Evolutionary conservation across 2,797 vertebrate genomes (phyloP), one percentile per base, ranked within the genome.

Genomic region (Babyrousa celebensis): DNA sequence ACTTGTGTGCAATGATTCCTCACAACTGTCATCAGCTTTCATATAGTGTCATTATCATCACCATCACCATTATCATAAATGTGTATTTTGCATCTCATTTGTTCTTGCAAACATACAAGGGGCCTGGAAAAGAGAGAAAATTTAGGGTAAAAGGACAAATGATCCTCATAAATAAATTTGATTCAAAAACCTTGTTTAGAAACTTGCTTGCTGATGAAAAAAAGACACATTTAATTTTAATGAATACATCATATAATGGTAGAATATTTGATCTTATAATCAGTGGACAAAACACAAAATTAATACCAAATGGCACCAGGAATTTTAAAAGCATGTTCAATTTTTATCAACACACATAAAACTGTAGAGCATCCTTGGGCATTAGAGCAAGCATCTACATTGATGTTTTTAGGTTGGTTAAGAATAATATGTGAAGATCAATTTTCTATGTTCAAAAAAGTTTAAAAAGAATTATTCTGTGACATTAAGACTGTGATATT

Each of bases 401-500:
- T 62, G 62, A 10, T 9, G 12, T 16, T 8, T 8, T 40, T 43
- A 43, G 40, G 5, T 23, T 43, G 29, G 12, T 36, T 77, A 63
- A 83, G 32, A 92, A 86, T 3, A 54, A 1, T 15, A 43, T 17
- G 7, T 16, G 20, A 92, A 65, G 4, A 43, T 54, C 8, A 86
- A n/a, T 68, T 56, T 25, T 85, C 65, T 75, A 10, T 23, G 15
- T 85, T 94, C 36, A 54, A 87, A 54, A 4, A 91, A 29, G 40
- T 54, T 58, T 70, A 18, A 80, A 70, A 93, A n/a, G 6, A 43
- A 95, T 68, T 80, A 10, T 84, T 97, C n/a, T 77, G 11, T 91
- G 87, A 90, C 79, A 97, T 92, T 91, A 89, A 96, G 58, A 67
- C n/a, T 90, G n/a, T 82, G 43, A 84, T 84, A 43, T 90, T 71